Conservation (phyloP, 2,888 invertebrate genomes). For the Elmis aenea region DNA sequence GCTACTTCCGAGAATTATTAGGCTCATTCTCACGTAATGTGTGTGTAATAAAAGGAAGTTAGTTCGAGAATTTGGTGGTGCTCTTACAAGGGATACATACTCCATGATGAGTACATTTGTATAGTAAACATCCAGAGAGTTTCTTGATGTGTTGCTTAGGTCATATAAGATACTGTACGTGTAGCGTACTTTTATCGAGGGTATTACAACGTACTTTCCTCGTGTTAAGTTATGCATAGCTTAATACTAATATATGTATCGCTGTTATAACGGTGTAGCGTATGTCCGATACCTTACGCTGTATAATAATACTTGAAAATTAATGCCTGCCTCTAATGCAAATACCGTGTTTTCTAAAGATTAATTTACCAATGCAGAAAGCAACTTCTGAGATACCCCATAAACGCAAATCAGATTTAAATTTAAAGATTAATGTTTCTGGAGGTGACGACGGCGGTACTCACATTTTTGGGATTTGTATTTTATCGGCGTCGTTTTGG, state of each 20-base stretch:
- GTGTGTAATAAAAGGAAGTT: too few species aligned
- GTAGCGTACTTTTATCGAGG: conserved; percentile 6
- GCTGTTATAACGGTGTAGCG: conserved; percentile 12
- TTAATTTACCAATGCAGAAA: conserved; percentile 7
- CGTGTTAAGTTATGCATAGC: conserved; percentile 6
- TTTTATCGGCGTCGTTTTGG: conserved; percentile 91
- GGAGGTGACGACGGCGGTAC: too few species aligned
- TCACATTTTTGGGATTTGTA: conserved; percentile 97
- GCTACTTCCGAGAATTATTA: conserved; percentile 32
- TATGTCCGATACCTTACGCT: conserved; percentile 10
- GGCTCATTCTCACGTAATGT: too few species aligned
- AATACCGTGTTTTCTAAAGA: conserved; percentile 10
- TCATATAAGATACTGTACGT: too few species aligned
- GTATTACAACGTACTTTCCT: conserved; percentile 4
- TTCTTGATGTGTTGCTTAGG: too few species aligned
- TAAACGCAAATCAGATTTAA: too few species aligned
- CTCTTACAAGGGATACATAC: too few species aligned
- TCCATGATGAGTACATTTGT: too few species aligned
- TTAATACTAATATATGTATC: conserved; percentile 13
- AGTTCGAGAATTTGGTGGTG: too few species aligned
- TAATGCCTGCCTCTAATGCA: conserved; percentile 13
- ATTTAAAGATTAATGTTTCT: too few species aligned
- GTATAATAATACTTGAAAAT: conserved; percentile 16
- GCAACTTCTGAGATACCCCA: too few species aligned
- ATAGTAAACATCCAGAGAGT: too few species aligned